Evolutionary conservation across 2,888 invertebrate genomes (phyloP).

Genomic region (Tribolium freemani): DNA sequence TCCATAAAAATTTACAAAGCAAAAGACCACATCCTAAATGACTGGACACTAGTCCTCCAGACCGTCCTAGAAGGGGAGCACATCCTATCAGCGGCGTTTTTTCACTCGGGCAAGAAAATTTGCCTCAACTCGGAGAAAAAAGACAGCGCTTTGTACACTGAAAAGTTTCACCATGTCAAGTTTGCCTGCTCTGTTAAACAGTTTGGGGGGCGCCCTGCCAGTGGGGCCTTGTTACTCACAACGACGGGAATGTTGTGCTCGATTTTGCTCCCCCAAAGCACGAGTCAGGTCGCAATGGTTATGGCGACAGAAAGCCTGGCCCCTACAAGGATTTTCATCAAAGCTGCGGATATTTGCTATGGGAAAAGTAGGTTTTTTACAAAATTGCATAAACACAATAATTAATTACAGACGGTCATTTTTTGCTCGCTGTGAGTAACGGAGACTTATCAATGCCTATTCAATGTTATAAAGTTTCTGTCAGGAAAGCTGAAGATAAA

Average conservation of each 20-base stretch:
- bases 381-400: neutral
- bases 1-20: slow-evolving; percentile 84
- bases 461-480: slow-evolving; percentile 78
- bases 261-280: slow-evolving; percentile 72
- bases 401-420: slow-evolving; percentile 79
- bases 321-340: slow-evolving; percentile 80
- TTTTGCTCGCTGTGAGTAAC: slow-evolving; percentile 84
- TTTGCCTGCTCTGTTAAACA: slow-evolving; percentile 87
- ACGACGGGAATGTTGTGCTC: slow-evolving; percentile 86
- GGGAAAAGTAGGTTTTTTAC: slow-evolving; percentile 75
- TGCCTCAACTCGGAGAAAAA: slow-evolving; percentile 81
- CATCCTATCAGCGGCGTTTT: slow-evolving; percentile 87
- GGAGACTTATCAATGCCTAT: slow-evolving; percentile 79
- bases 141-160: slow-evolving; percentile 82
- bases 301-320: slow-evolving; percentile 75
- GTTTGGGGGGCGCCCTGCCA: slow-evolving; percentile 86
- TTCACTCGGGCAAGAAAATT: slow-evolving; percentile 89
- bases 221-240: slow-evolving; percentile 84
- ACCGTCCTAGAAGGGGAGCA: slow-evolving; percentile 83
- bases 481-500: slow-evolving; percentile 74
- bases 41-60: slow-evolving; percentile 83
- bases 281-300: slow-evolving; percentile 68
- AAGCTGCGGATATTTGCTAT: slow-evolving; percentile 84
- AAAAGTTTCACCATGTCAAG: slow-evolving; percentile 82
- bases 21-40: slow-evolving; percentile 86